These are phyloP conservation scores for Drosophila parabipectinata DNA, from an alignment of 1,140 invertebrate species.

Conservation along the genomic window DNA sequence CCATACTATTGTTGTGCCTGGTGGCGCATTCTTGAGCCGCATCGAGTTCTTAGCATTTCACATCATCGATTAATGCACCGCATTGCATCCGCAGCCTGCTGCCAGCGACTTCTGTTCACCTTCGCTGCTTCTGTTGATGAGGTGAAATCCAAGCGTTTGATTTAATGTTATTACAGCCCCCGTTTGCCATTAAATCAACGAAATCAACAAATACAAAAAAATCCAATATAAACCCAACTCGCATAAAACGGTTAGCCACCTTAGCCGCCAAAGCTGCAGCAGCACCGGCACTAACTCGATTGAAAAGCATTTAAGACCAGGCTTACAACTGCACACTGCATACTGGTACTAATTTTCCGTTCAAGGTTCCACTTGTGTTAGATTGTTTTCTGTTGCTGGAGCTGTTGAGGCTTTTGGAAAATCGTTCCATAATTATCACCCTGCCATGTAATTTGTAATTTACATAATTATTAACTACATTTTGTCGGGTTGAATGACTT, in stretches of 20 bases:
- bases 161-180: constrained; percentile 48
- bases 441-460: constrained; percentile 77
- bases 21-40: constrained; percentile 43
- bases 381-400: constrained; percentile 49
- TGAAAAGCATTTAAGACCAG: constrained; percentile 69
- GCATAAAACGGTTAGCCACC: constrained; percentile 3
- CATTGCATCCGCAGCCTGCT: constrained; percentile 15
- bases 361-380: constrained; percentile 65
- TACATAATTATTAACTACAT: constrained; percentile 71
- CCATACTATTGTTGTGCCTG: constrained; percentile 57
- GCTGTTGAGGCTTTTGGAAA: constrained; percentile 65
- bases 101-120: constrained; percentile 60
- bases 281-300: constrained; percentile 38
- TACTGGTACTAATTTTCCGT: constrained; percentile 45
- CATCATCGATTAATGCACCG: constrained; percentile 77
- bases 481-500: constrained; percentile 46
- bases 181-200: constrained; percentile 41
- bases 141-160: constrained; percentile 70
- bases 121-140: constrained; percentile 78
- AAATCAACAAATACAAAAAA: constrained; percentile 18
- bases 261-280: constrained; percentile 8
- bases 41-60: constrained; percentile 63
- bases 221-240: neutral
- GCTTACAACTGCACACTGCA: constrained; percentile 13
- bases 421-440: constrained; percentile 76